Percentiles rank a stretch among this genome's conserved stretches.
These are phyloP conservation scores for Brachyptera risi DNA, from an alignment of 2,888 invertebrate species.

Conservation along the genomic window DNA sequence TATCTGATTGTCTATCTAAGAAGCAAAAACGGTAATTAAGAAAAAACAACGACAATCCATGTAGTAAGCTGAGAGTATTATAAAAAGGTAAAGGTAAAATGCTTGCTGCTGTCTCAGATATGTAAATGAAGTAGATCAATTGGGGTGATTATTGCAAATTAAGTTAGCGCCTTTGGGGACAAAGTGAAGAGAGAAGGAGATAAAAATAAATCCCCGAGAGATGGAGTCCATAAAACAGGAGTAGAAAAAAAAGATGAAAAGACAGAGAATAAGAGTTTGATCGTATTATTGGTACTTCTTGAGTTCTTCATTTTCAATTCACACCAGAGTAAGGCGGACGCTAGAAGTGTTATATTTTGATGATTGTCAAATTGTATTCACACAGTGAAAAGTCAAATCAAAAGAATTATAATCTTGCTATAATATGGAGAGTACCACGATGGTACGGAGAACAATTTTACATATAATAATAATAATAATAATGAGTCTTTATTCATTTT, in stretches of 20 bases:
- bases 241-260: too few species aligned
- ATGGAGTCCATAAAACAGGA: not conserved
- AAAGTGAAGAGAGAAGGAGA: conserved; percentile 7
- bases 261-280: not conserved
- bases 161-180: conserved; percentile 14
- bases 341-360: too few species aligned
- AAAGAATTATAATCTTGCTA: too few species aligned
- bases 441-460: too few species aligned
- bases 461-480: too few species aligned
- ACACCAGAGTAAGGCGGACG: too few species aligned
- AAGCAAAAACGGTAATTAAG: conserved; percentile 14
- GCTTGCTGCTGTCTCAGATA: not conserved
- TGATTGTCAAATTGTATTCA: too few species aligned
- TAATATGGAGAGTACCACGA: too few species aligned
- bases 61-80: not conserved
- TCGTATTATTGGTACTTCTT: too few species aligned
- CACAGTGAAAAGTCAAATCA: too few species aligned
- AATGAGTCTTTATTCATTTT: too few species aligned
- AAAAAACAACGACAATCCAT: not conserved
- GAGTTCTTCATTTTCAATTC: too few species aligned
- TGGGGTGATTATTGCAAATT: conserved; percentile 1
- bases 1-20: not conserved
- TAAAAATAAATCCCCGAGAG: not conserved
- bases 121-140: conserved; percentile 12
- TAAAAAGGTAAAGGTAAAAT: not conserved